A percentile compares a stretch with the other conserved stretches of the same genome.
Evolutionary conservation across 2,888 invertebrate species (phyloP).

Genomic region (Dyspetes luteomarginatus): DNA sequence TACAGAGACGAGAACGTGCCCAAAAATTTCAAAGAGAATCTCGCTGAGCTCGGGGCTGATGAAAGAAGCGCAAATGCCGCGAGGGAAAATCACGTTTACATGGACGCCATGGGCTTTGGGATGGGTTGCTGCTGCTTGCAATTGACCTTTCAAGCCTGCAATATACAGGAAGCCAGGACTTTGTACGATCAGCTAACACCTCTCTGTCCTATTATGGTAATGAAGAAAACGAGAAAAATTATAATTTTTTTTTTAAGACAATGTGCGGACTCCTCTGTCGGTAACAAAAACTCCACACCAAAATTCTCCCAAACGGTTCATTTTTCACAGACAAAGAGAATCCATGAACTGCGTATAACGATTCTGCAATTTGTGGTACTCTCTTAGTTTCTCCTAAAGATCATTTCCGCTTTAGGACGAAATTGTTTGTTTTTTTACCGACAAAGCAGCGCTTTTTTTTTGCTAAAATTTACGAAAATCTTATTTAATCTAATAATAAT

Average conservation of each 20-base stretch:
- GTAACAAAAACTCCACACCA: too few relatives aligned
- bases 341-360: too few relatives aligned
- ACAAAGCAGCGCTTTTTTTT: too few relatives aligned
- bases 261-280: too few relatives aligned
- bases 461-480: slow-evolving; percentile 70
- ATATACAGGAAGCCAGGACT: slow-evolving; percentile 96
- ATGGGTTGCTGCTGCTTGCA: slow-evolving; percentile 99
- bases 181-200: slow-evolving; percentile 99
- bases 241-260: slow-evolving; percentile 15
- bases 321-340: too few relatives aligned
- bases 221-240: neutral
- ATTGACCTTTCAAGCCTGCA: slow-evolving; percentile 98
- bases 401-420: too few relatives aligned
- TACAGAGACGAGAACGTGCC: slow-evolving; percentile 95
- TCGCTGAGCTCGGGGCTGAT: slow-evolving; percentile 87
- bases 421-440: too few relatives aligned
- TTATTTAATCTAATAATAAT: too few relatives aligned
- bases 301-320: too few relatives aligned
- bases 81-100: slow-evolving; percentile 95
- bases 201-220: slow-evolving; percentile 97
- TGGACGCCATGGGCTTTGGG: slow-evolving; percentile 99
- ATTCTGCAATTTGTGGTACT: too few relatives aligned
- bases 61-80: slow-evolving; percentile 87
- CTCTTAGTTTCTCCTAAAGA: too few relatives aligned
- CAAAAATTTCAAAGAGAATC: slow-evolving; percentile 89